phyloP scores from a whole-genome alignment of 92 coral and sea anemone genomes.

The Phenganax subtilis region DNA sequence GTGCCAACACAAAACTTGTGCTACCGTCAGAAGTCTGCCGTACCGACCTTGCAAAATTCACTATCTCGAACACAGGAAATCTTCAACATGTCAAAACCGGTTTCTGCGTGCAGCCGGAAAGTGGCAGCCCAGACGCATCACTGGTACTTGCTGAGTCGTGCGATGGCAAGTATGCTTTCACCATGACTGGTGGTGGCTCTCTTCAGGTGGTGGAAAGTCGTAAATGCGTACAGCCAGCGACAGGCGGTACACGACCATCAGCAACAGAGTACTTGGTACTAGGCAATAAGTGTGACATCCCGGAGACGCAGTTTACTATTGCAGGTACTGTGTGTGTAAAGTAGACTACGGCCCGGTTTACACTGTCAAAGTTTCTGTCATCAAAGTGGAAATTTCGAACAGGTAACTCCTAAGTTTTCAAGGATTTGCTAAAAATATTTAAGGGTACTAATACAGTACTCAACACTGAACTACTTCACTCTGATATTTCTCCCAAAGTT shows the following conservation, averaged over 20 bases:
- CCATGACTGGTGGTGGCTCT: slow-evolving; percentile 20
- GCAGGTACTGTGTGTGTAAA: background rate
- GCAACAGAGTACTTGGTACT: slow-evolving; percentile 15
- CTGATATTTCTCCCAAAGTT: no score
- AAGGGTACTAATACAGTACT: no score
- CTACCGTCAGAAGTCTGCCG: slow-evolving; percentile 21
- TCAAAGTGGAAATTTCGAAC: no score
- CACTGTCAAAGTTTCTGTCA: no score
- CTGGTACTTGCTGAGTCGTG: background rate
- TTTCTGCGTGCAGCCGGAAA: slow-evolving; percentile 22
- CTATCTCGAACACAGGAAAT: background rate
- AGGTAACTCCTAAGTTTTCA: no score
- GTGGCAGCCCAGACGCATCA: background rate
- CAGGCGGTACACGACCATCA: slow-evolving; percentile 5
- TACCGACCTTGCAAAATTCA: slow-evolving; percentile 20
- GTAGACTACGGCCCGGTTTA: background rate
- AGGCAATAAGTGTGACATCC: slow-evolving; percentile 9
- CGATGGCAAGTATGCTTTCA: background rate
- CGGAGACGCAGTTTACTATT: slow-evolving; percentile 2
- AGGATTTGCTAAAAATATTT: no score
- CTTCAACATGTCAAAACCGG: slow-evolving; percentile 29
- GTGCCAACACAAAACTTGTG: slow-evolving; percentile 4
- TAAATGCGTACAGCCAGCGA: slow-evolving; percentile 25
- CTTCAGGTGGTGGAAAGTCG: slow-evolving; percentile 22
- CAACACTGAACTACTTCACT: no score